These are phyloP conservation scores for Elachura formosa DNA, from an alignment of 2,113 vertebrate genomes.

Conservation along the genomic window DNA sequence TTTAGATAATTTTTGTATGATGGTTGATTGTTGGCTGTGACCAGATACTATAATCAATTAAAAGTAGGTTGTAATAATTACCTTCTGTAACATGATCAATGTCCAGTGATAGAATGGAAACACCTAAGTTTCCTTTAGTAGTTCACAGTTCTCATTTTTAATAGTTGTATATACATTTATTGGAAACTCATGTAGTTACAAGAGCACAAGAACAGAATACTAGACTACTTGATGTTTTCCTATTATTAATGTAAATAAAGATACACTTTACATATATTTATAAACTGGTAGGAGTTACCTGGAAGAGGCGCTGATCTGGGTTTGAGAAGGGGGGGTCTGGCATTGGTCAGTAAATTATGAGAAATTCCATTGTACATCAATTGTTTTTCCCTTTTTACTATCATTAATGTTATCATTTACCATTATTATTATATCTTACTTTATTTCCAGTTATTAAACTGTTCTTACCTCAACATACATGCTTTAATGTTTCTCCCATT, in stretches of 20 bases:
- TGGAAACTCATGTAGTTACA: not conserved
- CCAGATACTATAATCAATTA: not conserved
- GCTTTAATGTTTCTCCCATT: not conserved
- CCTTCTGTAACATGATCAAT: not conserved
- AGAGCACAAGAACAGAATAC: not conserved
- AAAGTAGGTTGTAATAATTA: not conserved
- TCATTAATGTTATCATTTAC: not conserved
- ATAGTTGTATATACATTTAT: not conserved
- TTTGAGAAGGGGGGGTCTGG: not conserved
- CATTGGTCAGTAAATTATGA: not conserved
- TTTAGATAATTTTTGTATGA: not conserved
- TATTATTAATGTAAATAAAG: conserved; percentile 15
- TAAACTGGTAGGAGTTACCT: not conserved
- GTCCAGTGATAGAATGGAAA: not conserved
- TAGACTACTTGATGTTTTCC: not conserved
- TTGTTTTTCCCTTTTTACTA: not conserved
- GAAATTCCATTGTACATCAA: not conserved
- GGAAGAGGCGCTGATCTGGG: not conserved
- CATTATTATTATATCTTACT: not conserved
- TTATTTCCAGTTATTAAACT: not conserved
- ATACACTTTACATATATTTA: not conserved
- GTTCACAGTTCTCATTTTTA: not conserved
- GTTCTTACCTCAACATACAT: not conserved
- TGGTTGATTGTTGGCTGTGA: not conserved
- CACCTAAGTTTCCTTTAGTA: not conserved